Evolutionary conservation across 2,113 vertebrate species (phyloP).

Genomic region (Xenus cinereus): DNA sequence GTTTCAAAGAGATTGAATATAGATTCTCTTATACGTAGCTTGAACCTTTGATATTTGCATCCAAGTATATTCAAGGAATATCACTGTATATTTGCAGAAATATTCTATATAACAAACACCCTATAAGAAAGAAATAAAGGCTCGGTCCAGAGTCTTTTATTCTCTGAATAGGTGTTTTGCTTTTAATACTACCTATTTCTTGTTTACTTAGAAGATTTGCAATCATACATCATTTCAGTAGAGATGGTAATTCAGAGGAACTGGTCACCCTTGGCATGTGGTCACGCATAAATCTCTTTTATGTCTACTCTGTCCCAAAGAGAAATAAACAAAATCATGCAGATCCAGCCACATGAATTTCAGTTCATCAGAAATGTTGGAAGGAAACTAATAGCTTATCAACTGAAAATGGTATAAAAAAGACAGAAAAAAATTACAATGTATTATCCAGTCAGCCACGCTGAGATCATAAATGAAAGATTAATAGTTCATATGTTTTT

Average conservation of each 20-base stretch:
- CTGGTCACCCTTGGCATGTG: not conserved
- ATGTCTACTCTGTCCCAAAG: not conserved
- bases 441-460: not conserved
- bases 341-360: not conserved
- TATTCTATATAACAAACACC: not conserved
- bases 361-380: not conserved
- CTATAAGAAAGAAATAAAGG: not conserved
- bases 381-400: not conserved
- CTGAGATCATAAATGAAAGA: not conserved
- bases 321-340: not conserved
- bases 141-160: not conserved
- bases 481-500: slow-evolving; percentile 1
- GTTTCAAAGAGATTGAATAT: slow-evolving; percentile 17
- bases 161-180: not conserved
- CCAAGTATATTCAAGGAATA: not conserved
- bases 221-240: not conserved
- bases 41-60: slow-evolving; percentile 58
- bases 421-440: not conserved
- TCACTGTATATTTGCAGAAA: not conserved
- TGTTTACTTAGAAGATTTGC: not conserved
- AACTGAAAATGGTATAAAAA: not conserved
- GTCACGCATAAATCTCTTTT: not conserved
- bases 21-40: not conserved
- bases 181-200: not conserved
- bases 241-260: not conserved